Base-by-base conservation (phyloP, 2,113 vertebrate genomes). In the Clarias magur region DNA sequence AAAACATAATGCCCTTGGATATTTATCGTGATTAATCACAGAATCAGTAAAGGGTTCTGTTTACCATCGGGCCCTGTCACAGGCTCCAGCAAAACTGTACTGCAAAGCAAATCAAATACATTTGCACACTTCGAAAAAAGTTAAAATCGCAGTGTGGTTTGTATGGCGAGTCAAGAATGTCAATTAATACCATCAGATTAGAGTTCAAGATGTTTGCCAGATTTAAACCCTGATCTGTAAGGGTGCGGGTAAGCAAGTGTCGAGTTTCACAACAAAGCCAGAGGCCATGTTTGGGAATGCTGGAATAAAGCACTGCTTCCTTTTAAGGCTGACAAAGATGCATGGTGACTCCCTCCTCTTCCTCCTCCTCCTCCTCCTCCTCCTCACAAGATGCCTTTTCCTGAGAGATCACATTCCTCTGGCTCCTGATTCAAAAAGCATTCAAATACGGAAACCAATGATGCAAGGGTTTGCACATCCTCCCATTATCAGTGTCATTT, bases 181-280 rank as follows among this genome's bases (percentile, higher is more conserved):
- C 38, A 42, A 65, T 84, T 84, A 73, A 73, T 72, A 1, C 53
- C 7, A 56, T 59, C 53, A 15, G 21, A 23, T 38, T 60, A n/a
- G 30, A 42, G 12, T 56, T 38, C 30, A 17, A 60, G 21, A 85
- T 23, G n/a, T 79, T 60, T 53, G 23, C 10, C 23, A 59, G 48
- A 80, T 56, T 86, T 62, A 34, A 42, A 16, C 38, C 23, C 42
- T 13, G 38, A 88, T 34, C 70, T 81, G 27, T 42, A 11, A 75
- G 56, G 54, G 81, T 81, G 76, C 13, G 56, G 30, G 17, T 25
- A 72, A 42, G 76, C 48, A 67, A 83, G 88, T 90, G 83, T 91
- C 90, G 60, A 70, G 82, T 91, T 91, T 91, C 91, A 91, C 88
- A 90, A 90, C 87, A 91, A 70, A 54, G 86, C 42, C 60, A 42